Base-by-base conservation (phyloP, 2,113 vertebrate species). In the Ornithorhynchus anatinus region DNA sequence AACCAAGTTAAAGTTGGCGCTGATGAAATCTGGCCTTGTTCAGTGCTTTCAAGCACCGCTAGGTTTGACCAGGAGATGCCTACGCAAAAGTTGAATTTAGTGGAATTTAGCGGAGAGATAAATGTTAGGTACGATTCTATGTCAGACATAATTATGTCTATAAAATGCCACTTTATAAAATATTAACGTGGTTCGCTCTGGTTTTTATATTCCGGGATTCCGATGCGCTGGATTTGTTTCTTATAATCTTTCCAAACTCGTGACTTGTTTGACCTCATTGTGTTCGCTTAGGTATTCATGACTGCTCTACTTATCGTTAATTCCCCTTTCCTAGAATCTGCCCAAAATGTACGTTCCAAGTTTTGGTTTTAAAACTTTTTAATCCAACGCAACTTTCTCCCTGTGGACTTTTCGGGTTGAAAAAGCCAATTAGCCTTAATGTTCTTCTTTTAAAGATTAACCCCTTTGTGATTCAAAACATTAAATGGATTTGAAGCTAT, bases 381-480 rank as follows among this genome's bases (percentile, higher is more conserved):
- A 79, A 85, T 79, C 69, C 69, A 81, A 83, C 42, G 56, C 71
- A 77, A 85, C 7, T n/a, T 19, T 69, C 40, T 72, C 59, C 63
- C 72, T 69, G 6, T 70, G 58, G 75, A 32, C 14, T 74, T 69
- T 69, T 77, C 62, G 69, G 23, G 78, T 77, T 85, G 72, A 50
- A 83, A 85, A 77, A 69, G 53, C 47, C 39, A 85, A 79, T 81
- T 77, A 85, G 51, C 47, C 29, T 69, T 72, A 76, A 75, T 77
- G 54, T 59, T 83, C 29, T 77, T 74, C 62, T 62, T 80, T 72
- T 83, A 57, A 60, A 25, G 74, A 59, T 79, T 63, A 72, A 75
- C 52, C 22, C 31, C 70, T 84, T 81, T 53, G 66, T 69, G 48
- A 62, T 72, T 65, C 77, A 52, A 84, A 81, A 79, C 39, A 69